These are phyloP conservation scores for Catharus minimus DNA, from an alignment of 2,113 vertebrate species.

Conservation along the genomic window DNA sequence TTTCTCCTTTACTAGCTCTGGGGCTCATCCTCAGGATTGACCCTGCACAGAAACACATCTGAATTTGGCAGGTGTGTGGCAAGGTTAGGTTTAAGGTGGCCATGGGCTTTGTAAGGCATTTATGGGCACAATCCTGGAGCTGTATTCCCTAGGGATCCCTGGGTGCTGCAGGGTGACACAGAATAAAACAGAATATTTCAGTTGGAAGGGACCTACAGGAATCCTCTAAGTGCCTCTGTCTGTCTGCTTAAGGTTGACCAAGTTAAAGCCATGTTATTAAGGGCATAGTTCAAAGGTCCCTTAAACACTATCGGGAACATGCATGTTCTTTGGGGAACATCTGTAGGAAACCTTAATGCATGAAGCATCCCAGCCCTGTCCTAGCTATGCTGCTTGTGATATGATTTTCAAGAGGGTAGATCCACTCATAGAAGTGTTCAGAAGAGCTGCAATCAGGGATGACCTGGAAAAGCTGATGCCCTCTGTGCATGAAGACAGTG, in stretches of 20 bases:
- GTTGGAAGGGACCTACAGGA: not conserved
- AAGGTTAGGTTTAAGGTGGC: not conserved
- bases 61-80: not conserved
- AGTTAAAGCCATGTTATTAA: not conserved
- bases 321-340: not conserved
- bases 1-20: not conserved
- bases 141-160: not conserved
- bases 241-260: not conserved
- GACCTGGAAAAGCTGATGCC: not conserved
- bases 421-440: not conserved
- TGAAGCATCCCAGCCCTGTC: not conserved
- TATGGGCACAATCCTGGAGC: not conserved
- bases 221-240: not conserved
- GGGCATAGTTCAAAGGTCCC: not conserved
- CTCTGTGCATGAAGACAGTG: fast-evolving
- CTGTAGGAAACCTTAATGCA: not conserved
- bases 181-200: not conserved
- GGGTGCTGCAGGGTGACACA: not conserved
- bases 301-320: not conserved
- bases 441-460: not conserved
- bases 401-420: not conserved
- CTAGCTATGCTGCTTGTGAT: not conserved
- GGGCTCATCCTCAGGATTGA: not conserved
- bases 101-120: not conserved
- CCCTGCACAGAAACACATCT: not conserved